Conservation (phyloP, 1,140 invertebrate genomes). For the Hyles euphorbiae region DNA sequence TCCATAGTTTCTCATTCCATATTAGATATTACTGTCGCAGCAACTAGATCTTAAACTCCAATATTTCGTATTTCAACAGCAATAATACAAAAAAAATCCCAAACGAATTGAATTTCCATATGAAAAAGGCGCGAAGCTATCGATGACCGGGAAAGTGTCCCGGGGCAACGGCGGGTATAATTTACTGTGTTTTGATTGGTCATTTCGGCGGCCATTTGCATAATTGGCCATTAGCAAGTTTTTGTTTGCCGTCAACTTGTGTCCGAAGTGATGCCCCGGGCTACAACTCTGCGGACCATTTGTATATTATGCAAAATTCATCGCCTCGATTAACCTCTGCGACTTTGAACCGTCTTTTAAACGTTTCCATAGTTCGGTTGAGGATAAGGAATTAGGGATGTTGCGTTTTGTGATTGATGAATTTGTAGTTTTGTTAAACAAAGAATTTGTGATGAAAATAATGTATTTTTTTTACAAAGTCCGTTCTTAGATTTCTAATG, state of each 20-base stretch:
- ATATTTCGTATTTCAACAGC: too few relatives aligned
- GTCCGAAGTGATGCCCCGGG: conserved; percentile 20
- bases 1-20: too few relatives aligned
- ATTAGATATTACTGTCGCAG: too few relatives aligned
- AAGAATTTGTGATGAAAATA: too few relatives aligned
- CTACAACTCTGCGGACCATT: conserved; percentile 20
- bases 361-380: neutral
- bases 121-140: neutral
- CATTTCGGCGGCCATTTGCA: conserved; percentile 51
- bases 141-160: conserved; percentile 14
- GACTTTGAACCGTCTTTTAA: conserved; percentile 2
- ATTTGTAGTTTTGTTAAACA: too few relatives aligned
- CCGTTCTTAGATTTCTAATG: too few relatives aligned
- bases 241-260: conserved; percentile 47
- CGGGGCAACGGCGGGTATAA: conserved; percentile 47
- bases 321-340: conserved; percentile 16
- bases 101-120: neutral
- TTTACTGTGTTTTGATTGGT: conserved; percentile 65
- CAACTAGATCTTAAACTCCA: too few relatives aligned
- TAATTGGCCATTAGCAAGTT: conserved; percentile 64
- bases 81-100: too few relatives aligned
- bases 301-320: conserved; percentile 23
- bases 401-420: neutral
- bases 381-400: neutral
- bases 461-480: too few relatives aligned